These are phyloP conservation scores for Poeciliopsis gracilis DNA, from an alignment of 2,797 vertebrate genomes.

Conservation along the genomic window DNA sequence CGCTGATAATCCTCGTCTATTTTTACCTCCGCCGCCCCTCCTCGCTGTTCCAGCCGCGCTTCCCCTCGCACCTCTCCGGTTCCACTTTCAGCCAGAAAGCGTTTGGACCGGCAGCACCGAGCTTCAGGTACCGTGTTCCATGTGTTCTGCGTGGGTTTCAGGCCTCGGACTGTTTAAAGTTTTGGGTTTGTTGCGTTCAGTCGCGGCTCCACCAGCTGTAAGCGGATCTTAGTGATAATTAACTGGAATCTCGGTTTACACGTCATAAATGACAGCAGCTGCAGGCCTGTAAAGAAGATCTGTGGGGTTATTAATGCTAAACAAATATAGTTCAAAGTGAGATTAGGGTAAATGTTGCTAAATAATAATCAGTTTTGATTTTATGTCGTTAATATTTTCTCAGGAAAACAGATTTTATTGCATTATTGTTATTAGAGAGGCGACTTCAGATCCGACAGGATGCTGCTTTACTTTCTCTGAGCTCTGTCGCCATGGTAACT, in stretches of 20 bases:
- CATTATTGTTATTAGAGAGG: not conserved
- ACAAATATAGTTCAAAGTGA: not conserved
- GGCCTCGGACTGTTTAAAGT: not conserved
- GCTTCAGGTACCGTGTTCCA: conserved; percentile 20
- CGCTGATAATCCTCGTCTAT: conserved; percentile 50
- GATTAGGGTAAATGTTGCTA: not conserved
- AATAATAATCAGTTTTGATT: not conserved
- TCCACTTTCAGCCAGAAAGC: not conserved
- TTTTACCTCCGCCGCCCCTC: conserved; percentile 28
- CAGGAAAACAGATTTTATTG: not conserved
- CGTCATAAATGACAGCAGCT: not conserved
- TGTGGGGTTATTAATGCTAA: not conserved
- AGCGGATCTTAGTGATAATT: not conserved
- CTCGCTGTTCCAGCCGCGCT: conserved; percentile 9
- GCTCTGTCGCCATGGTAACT: conserved; percentile 1
- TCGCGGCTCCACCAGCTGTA: not conserved
- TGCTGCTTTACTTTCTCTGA: not conserved
- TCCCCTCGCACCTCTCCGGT: not conserved
- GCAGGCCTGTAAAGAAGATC: not conserved
- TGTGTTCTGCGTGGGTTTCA: not conserved
- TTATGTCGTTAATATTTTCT: not conserved
- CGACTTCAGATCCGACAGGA: not conserved
- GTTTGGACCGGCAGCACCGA: conserved; percentile 11
- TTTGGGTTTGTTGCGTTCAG: not conserved
- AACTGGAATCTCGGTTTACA: not conserved